phyloP scores from a whole-genome alignment of 2,888 invertebrate species.

The Euspilapteryx auroguttella region DNA sequence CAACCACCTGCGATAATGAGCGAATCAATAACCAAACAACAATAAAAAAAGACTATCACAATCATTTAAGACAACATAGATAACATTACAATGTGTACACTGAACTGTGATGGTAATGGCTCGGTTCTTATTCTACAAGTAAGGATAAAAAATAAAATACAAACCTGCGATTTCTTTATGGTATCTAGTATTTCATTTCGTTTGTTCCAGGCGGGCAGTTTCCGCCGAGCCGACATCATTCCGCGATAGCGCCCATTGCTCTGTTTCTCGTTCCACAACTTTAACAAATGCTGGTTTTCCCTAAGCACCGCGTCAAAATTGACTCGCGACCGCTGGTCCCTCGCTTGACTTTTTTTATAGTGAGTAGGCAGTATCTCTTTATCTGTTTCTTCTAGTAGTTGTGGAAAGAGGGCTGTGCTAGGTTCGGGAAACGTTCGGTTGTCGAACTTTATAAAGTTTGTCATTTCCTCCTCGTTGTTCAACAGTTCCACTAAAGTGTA shows the following conservation, averaged over 20 bases:
- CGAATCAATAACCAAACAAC: too few species aligned
- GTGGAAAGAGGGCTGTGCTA: constrained; percentile 63
- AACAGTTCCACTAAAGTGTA: constrained; percentile 73
- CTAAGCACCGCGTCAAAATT: constrained; percentile 55
- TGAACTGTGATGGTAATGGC: too few species aligned
- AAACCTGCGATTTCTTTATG: constrained; percentile 63
- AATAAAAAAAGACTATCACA: too few species aligned
- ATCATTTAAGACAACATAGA: too few species aligned
- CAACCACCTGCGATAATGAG: constrained; percentile 64
- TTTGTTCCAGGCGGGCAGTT: constrained; percentile 74
- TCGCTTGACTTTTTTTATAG: constrained; percentile 65
- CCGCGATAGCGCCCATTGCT: constrained; percentile 65
- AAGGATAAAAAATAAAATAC: too few species aligned
- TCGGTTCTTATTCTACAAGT: too few species aligned
- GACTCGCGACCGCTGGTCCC: constrained; percentile 47
- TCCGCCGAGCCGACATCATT: constrained; percentile 65
- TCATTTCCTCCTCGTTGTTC: constrained; percentile 69
- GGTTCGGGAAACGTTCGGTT: constrained; percentile 50
- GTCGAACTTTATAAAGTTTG: constrained; percentile 59
- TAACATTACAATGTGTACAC: too few species aligned
- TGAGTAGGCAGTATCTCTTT: constrained; percentile 57
- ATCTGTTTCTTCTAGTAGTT: constrained; percentile 40
- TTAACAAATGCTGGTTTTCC: constrained; percentile 65
- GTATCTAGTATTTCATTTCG: constrained; percentile 69
- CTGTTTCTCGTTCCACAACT: constrained; percentile 63